Percentiles rank a stretch among this genome's conserved stretches.
Conservation (phyloP, 2,797 vertebrate species). For the Enteromius afrohamiltoni region DNA sequence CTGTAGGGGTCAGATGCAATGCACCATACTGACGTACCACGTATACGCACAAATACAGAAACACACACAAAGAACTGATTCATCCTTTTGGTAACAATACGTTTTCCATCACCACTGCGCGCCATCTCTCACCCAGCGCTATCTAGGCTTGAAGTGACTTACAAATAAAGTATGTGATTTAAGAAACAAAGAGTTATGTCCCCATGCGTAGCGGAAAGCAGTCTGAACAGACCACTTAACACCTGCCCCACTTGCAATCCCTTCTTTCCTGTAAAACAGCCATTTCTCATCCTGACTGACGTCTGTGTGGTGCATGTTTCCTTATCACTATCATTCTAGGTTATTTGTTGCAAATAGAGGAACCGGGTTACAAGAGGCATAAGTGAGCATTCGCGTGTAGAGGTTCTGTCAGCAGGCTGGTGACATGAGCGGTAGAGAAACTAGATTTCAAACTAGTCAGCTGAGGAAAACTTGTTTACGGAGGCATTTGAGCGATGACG, state of each 20-base stretch:
- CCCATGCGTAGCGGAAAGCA: conserved; percentile 59
- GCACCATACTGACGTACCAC: conserved; percentile 62
- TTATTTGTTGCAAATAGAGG: not conserved
- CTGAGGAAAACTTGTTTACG: not conserved
- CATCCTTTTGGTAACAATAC: conserved; percentile 62
- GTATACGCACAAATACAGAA: conserved; percentile 9
- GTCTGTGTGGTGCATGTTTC: conserved; percentile 7
- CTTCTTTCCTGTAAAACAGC: conserved; percentile 64
- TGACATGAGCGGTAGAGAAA: conserved; percentile 16
- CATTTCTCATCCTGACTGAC: conserved; percentile 52
- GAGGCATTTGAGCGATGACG: not conserved
- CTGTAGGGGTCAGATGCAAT: conserved; percentile 61
- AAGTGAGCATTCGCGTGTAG: not conserved
- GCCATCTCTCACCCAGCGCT: conserved; percentile 9
- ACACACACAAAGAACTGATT: conserved; percentile 61
- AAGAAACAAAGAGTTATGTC: conserved; percentile 63
- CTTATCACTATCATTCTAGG: conserved; percentile 12
- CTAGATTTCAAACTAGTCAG: conserved; percentile 8
- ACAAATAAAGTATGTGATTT: conserved; percentile 44
- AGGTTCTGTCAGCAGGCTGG: conserved; percentile 53
- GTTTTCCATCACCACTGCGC: conserved; percentile 4
- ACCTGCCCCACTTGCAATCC: conserved; percentile 51
- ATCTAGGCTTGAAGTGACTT: conserved; percentile 53
- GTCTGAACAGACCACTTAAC: conserved; percentile 55
- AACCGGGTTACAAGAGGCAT: not conserved